A percentile compares a stretch with the other conserved stretches of the same genome.
Conservation (phyloP, 1,140 invertebrate genomes). For the Zaprionus camerounensis region DNA sequence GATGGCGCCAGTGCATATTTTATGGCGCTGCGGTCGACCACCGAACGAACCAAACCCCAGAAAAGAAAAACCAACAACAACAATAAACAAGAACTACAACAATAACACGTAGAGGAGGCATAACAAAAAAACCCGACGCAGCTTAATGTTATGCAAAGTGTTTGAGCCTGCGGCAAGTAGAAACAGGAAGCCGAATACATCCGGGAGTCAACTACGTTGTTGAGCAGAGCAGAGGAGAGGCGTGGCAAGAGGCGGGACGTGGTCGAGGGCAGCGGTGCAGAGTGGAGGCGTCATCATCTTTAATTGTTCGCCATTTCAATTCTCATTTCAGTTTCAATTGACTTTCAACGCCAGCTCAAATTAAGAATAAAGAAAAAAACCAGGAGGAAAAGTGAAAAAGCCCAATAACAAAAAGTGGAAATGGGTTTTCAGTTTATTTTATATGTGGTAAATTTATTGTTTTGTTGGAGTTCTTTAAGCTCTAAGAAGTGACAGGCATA, state of each 20-base stretch:
- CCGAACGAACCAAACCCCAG: constrained; percentile 30
- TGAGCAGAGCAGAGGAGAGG: not conserved
- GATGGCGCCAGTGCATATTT: constrained; percentile 69
- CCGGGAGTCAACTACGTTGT: constrained; percentile 30
- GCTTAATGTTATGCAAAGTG: constrained; percentile 82
- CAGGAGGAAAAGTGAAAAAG: constrained; percentile 7
- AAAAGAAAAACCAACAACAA: constrained; percentile 33
- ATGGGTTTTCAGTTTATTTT: constrained; percentile 11
- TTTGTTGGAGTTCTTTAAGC: not conserved
- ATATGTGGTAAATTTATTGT: not conserved
- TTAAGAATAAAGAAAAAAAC: constrained; percentile 26
- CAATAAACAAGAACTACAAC: constrained; percentile 42
- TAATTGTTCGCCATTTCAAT: constrained; percentile 80
- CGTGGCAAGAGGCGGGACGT: not conserved
- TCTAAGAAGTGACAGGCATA: not conserved
- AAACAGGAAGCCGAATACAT: constrained; percentile 23
- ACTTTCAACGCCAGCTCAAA: constrained; percentile 58
- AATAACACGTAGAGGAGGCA: constrained; percentile 25
- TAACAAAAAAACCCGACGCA: constrained; percentile 50
- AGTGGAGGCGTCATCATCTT: constrained; percentile 63
- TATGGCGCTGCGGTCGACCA: constrained; percentile 74
- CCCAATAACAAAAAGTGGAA: constrained; percentile 19
- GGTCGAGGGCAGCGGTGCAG: not conserved
- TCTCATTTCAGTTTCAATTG: constrained; percentile 78
- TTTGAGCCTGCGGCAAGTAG: constrained; percentile 68